These are phyloP conservation scores for Sarotherodon lohbergeri DNA, from an alignment of 2,113 vertebrate genomes.

Conservation along the genomic window DNA sequence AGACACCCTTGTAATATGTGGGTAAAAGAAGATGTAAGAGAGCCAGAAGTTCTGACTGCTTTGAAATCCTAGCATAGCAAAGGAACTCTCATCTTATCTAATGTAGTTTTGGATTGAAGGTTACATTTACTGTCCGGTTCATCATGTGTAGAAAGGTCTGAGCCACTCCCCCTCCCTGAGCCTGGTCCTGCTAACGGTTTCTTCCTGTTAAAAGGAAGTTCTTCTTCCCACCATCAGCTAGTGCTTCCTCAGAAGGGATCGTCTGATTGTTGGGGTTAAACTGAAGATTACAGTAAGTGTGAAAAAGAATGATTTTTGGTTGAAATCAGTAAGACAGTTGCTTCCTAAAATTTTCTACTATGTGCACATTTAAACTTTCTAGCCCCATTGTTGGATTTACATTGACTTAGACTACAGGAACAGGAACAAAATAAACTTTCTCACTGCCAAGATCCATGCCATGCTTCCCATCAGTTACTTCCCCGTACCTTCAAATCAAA, in stretches of 20 bases:
- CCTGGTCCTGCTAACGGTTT: neutral
- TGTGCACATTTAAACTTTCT: neutral
- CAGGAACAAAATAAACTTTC: neutral
- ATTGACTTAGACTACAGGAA: neutral
- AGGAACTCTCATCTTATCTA: neutral
- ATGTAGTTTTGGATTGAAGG: neutral
- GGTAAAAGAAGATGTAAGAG: neutral
- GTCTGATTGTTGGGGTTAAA: neutral
- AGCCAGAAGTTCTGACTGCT: neutral
- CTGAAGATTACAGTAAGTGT: neutral
- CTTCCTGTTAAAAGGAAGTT: neutral
- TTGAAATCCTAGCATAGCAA: neutral
- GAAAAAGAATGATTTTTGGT: neutral
- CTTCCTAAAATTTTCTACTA: neutral
- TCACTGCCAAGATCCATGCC: neutral
- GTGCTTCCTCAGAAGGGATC: neutral
- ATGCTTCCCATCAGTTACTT: neutral
- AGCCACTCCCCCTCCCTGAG: neutral
- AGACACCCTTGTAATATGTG: neutral
- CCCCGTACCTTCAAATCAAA: neutral
- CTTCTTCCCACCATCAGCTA: neutral
- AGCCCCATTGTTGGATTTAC: neutral
- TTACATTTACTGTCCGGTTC: neutral
- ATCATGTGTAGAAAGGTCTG: neutral
- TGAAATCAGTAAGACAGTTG: neutral